A percentile compares a stretch with the other conserved stretches of the same genome.
Conservation (phyloP, 1,140 invertebrate genomes). For the Drosophila ercepeae region DNA sequence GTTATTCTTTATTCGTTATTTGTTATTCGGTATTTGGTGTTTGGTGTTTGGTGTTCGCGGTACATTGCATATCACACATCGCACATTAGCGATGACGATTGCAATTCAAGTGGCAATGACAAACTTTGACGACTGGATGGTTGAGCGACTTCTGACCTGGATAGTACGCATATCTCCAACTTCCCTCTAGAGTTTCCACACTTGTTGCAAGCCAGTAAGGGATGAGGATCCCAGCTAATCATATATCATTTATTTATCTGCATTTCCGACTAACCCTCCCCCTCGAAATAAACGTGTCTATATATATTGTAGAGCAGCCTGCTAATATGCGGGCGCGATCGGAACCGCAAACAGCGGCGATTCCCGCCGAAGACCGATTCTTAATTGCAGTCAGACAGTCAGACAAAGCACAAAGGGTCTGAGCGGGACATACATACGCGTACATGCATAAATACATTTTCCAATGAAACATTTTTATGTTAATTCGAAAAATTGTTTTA, state of each 20-base stretch:
- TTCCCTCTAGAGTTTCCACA: too few species aligned
- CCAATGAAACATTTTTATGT: slow-evolving; percentile 82
- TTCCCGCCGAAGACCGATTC: slow-evolving; percentile 35
- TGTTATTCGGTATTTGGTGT: too few species aligned
- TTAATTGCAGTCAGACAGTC: slow-evolving; percentile 41
- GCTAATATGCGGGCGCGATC: slow-evolving; percentile 54
- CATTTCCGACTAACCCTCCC: slow-evolving; percentile 20
- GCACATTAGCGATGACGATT: slow-evolving; percentile 65
- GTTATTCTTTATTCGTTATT: slow-evolving; percentile 31
- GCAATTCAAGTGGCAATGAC: slow-evolving; percentile 24
- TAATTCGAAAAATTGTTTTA: slow-evolving; percentile 82
- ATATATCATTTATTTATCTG: slow-evolving; percentile 25
- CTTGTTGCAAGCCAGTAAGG: too few species aligned
- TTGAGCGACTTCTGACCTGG: slow-evolving; percentile 10
- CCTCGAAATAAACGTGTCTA: too few species aligned
- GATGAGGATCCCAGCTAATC: slow-evolving; percentile 11
- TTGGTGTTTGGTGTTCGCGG: slow-evolving; percentile 48
- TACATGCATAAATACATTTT: slow-evolving; percentile 59
- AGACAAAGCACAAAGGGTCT: too few species aligned
- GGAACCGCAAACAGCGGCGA: slow-evolving; percentile 57
- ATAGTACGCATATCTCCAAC: too few species aligned
- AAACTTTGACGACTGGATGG: slow-evolving; percentile 19
- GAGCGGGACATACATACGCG: not conserved
- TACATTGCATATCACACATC: slow-evolving; percentile 82
- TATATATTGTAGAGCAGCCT: slow-evolving; percentile 1